Percentiles rank a stretch among this genome's conserved stretches.
phyloP scores from a whole-genome alignment of 2,113 vertebrate genomes.

The Mustela lutreola region DNA sequence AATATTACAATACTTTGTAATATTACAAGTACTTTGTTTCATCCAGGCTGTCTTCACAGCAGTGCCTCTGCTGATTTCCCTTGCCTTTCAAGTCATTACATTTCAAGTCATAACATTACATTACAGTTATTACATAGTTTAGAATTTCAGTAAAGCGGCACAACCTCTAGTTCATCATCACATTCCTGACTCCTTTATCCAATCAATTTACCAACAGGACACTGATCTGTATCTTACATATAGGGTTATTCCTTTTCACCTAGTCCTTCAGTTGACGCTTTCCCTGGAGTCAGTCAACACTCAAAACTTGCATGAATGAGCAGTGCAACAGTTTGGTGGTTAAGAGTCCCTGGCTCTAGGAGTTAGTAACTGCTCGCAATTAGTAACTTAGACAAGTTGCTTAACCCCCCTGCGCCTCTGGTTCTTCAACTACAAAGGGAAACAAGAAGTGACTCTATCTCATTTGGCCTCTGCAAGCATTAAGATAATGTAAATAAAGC shows the following conservation, averaged over 20 bases:
- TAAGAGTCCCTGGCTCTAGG: not conserved
- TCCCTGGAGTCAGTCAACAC: not conserved
- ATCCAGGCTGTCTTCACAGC: not conserved
- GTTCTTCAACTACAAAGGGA: not conserved
- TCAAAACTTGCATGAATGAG: not conserved
- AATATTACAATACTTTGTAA: not conserved
- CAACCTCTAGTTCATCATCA: not conserved
- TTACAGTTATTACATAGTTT: not conserved
- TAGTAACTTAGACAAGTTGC: not conserved
- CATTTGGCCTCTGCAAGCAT: not conserved
- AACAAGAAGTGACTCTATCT: not conserved
- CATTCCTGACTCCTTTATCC: not conserved
- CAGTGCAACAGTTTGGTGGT: not conserved
- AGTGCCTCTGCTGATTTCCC: not conserved
- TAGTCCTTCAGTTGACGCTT: not conserved
- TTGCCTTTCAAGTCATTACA: not conserved
- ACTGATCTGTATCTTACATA: not conserved
- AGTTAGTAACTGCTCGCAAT: not conserved
- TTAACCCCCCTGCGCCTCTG: not conserved
- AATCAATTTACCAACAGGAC: not conserved
- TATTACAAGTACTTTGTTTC: not conserved
- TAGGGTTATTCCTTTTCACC: not conserved
- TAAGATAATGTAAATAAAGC: not conserved
- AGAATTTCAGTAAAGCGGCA: not conserved
- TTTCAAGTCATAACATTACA: not conserved